Percentiles rank a stretch among this genome's conserved stretches.
phyloP scores from a whole-genome alignment of 2,888 invertebrate species.

The Pseudeuparius sepicola region DNA sequence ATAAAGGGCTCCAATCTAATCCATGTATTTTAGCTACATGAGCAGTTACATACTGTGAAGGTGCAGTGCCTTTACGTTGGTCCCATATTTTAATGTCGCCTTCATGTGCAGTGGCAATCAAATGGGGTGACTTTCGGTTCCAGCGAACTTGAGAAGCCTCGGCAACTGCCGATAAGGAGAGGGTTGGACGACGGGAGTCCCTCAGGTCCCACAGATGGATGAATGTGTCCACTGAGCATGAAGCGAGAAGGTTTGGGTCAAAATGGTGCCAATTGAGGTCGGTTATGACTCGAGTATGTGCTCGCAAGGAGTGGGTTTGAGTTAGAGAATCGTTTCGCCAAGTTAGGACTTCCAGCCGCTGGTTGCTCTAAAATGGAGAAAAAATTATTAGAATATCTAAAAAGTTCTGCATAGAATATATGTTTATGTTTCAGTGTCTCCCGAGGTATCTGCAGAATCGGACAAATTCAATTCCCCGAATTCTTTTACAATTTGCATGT shows the following conservation, averaged over 20 bases:
- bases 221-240: conserved; percentile 89
- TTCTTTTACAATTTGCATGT: too few species aligned
- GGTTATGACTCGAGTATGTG: conserved; percentile 77
- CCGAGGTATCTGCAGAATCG: too few species aligned
- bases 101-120: conserved; percentile 90
- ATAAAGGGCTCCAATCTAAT: conserved; percentile 85
- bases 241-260: conserved; percentile 67
- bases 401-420: too few species aligned
- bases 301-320: conserved; percentile 61
- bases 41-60: conserved; percentile 87
- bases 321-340: conserved; percentile 59
- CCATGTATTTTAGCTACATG: conserved; percentile 87
- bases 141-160: conserved; percentile 83
- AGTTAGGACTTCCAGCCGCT: conserved; percentile 75
- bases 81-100: conserved; percentile 94
- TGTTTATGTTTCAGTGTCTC: too few species aligned
- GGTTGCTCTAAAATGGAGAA: conserved; percentile 69
- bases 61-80: conserved; percentile 74
- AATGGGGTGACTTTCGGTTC: conserved; percentile 74
- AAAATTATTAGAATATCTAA: conserved; percentile 13
- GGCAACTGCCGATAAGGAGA: conserved; percentile 82
- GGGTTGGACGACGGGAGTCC: conserved; percentile 71
- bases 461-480: too few species aligned
- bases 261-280: conserved; percentile 87
- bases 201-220: conserved; percentile 90